Evolutionary conservation across 2,797 vertebrate species (phyloP).

Genomic region (Neosalanx taihuensis): DNA sequence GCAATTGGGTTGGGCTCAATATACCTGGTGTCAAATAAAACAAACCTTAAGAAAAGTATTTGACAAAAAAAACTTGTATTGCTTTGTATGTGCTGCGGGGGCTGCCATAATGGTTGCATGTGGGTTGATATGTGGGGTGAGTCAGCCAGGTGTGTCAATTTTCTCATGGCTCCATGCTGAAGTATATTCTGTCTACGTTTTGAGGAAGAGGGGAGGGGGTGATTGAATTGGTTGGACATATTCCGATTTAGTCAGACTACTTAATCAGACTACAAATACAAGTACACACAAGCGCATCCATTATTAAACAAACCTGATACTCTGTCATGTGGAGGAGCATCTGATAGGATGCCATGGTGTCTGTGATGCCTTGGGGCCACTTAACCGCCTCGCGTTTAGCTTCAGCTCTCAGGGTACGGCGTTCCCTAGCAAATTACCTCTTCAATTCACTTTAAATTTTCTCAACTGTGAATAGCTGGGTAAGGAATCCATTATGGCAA

Average conservation of each 20-base stretch:
- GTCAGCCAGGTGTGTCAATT: too few species aligned
- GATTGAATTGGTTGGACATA: not conserved
- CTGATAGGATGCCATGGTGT: slow-evolving; percentile 21
- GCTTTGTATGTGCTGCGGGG: too few species aligned
- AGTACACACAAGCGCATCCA: slow-evolving; percentile 47
- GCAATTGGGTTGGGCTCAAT: too few species aligned
- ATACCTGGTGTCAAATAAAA: too few species aligned
- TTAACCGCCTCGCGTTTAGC: not conserved
- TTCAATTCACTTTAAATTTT: not conserved
- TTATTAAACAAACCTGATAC: slow-evolving; percentile 67
- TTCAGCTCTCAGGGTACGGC: not conserved
- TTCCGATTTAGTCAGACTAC: not conserved
- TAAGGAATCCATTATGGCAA: slow-evolving; percentile 3
- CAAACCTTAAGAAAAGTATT: too few species aligned
- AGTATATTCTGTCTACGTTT: too few species aligned
- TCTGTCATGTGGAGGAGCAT: slow-evolving; percentile 11
- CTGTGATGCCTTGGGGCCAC: not conserved
- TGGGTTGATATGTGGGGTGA: too few species aligned
- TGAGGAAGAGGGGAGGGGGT: too few species aligned
- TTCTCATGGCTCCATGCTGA: too few species aligned
- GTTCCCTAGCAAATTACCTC: not conserved
- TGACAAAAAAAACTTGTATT: too few species aligned
- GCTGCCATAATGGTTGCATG: too few species aligned
- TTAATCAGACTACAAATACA: not conserved
- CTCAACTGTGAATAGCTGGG: not conserved